Conservation (phyloP, 2,797 vertebrate species). For the Chromis chromis region DNA sequence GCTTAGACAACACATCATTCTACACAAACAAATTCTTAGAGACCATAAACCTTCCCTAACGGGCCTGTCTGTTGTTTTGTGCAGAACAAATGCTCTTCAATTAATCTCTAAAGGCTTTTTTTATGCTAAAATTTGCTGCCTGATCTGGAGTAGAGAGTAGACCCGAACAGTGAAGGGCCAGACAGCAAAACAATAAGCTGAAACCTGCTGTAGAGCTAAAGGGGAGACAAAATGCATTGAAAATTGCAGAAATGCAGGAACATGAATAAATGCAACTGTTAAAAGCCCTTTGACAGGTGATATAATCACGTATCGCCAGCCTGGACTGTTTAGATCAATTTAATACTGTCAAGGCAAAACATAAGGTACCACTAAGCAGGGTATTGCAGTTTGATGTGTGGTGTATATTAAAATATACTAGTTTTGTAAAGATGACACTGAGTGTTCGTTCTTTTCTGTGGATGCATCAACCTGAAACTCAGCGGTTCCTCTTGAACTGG, state of each 20-base stretch:
- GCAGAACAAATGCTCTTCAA: not conserved
- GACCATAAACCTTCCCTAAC: too few species aligned
- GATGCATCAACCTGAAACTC: not conserved
- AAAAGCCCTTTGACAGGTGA: not conserved
- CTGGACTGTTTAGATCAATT: not conserved
- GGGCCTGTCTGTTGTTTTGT: too few species aligned
- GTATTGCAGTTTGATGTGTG: too few species aligned
- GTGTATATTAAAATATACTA: too few species aligned
- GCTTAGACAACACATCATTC: too few species aligned
- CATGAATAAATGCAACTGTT: too few species aligned
- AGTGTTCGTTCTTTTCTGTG: not conserved
- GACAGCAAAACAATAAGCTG: not conserved
- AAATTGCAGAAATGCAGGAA: not conserved
- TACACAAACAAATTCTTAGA: too few species aligned
- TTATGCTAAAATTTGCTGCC: too few species aligned
- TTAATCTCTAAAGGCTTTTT: not conserved
- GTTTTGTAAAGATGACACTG: too few species aligned
- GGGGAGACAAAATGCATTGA: too few species aligned
- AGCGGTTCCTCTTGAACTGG: not conserved
- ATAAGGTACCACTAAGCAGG: not conserved
- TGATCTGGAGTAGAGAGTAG: not conserved
- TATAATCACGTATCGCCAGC: not conserved
- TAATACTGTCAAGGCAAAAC: not conserved
- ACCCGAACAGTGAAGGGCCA: too few species aligned
- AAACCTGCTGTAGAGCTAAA: not conserved